These are phyloP conservation scores for Stenodema calcarata DNA, from an alignment of 2,888 invertebrate genomes.

Conservation along the genomic window DNA sequence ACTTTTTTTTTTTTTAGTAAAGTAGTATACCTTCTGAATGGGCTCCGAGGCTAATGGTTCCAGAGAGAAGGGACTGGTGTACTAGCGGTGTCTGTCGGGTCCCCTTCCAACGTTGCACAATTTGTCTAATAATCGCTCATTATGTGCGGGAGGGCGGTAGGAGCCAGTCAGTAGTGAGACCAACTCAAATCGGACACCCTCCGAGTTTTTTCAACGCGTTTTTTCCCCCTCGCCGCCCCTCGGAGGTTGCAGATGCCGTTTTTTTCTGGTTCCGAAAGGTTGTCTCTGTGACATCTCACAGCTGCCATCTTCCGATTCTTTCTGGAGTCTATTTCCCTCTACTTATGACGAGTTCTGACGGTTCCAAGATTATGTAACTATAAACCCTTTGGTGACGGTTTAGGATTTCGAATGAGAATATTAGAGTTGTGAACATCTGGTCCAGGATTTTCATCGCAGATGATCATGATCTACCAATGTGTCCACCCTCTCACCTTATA, in stretches of 20 bases:
- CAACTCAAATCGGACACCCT: constrained; percentile 35
- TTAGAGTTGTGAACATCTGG: neutral
- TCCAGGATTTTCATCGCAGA: no score
- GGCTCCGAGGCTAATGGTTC: neutral
- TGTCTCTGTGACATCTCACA: constrained; percentile 22
- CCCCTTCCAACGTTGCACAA: neutral
- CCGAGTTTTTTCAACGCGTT: neutral
- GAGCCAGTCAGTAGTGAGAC: neutral
- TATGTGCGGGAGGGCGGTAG: constrained; percentile 7
- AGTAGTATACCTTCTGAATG: neutral
- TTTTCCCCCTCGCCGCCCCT: neutral
- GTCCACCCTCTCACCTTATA: no score
- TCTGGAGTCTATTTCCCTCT: neutral
- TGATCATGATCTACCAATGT: no score
- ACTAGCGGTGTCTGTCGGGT: neutral
- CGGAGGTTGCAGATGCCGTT: constrained; percentile 30
- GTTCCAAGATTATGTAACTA: neutral
- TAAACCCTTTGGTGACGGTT: neutral
- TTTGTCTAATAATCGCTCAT: constrained; percentile 37
- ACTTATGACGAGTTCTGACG: neutral
- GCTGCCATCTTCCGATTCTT: constrained; percentile 27
- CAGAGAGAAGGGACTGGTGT: neutral
- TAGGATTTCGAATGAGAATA: neutral
- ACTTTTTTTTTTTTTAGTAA: neutral
- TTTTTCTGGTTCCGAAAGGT: neutral